Conservation (phyloP, 2,888 invertebrate genomes). For the Parelbella ahira region DNA sequence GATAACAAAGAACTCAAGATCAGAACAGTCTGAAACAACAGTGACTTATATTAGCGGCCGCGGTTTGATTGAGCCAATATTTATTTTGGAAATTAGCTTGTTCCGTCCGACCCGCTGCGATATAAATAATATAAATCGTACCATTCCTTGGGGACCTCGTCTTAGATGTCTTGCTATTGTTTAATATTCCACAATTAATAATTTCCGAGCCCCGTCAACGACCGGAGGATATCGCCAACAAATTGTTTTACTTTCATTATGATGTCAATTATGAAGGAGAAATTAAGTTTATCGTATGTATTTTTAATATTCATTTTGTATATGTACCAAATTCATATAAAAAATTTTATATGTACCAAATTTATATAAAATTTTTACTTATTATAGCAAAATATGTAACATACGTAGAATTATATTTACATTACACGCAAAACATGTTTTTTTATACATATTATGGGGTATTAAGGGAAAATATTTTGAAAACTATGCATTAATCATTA, state of each 20-base stretch:
- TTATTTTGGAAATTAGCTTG: conserved; percentile 77
- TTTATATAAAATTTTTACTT: too few relatives aligned
- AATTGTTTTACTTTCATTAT: conserved; percentile 24
- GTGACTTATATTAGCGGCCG: conserved; percentile 33
- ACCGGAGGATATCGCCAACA: conserved; percentile 5
- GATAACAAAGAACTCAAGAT: conserved; percentile 28
- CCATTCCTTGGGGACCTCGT: conserved; percentile 50
- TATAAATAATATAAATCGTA: conserved; percentile 75
- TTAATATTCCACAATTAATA: conserved; percentile 70
- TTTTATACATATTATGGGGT: too few relatives aligned
- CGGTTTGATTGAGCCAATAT: conserved; percentile 71
- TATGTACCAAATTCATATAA: too few relatives aligned
- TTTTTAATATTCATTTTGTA: too few relatives aligned
- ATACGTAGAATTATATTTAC: too few relatives aligned
- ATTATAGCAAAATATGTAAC: too few relatives aligned
- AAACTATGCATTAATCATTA: too few relatives aligned
- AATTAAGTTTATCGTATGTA: conserved; percentile 3
- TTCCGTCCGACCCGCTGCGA: conserved; percentile 45
- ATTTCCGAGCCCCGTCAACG: conserved; percentile 45
- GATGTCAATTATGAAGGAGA: conserved; percentile 13
- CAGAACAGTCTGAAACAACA: conserved; percentile 28
- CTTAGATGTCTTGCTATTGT: conserved; percentile 51
- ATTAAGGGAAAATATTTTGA: too few relatives aligned
- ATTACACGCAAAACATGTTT: too few relatives aligned
- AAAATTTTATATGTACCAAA: too few relatives aligned